Conservation (phyloP, 2,797 vertebrate genomes). For the Macroramphosus scolopax region DNA sequence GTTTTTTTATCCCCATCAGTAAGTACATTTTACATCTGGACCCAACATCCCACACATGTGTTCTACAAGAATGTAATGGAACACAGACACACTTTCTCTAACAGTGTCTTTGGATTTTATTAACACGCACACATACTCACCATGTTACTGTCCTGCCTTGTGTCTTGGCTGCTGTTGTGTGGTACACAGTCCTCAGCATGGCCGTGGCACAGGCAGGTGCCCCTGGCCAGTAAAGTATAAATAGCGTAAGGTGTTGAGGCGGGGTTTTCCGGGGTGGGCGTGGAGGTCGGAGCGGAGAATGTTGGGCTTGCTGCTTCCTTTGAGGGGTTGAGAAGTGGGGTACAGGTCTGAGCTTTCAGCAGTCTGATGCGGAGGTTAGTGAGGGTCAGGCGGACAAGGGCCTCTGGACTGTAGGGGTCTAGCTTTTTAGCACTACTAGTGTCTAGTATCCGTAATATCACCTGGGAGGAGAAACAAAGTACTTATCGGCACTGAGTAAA, state of each 20-base stretch:
- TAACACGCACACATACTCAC: constrained; percentile 45
- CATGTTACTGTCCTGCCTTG: constrained; percentile 38
- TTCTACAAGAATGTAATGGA: constrained; percentile 13
- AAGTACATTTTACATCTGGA: constrained; percentile 24
- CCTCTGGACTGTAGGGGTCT: constrained; percentile 83
- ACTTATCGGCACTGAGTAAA: constrained; percentile 6
- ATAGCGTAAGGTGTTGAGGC: constrained; percentile 80
- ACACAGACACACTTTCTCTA: constrained; percentile 2
- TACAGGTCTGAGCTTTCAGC: constrained; percentile 82
- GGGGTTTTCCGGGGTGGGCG: constrained; percentile 46
- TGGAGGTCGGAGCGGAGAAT: constrained; percentile 14
- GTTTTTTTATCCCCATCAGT: too few species aligned
- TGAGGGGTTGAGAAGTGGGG: constrained; percentile 4
- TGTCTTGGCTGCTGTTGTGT: constrained; percentile 36
- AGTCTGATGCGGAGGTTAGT: constrained; percentile 86
- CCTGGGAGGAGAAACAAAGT: constrained; percentile 67
- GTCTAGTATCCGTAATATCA: constrained; percentile 83
- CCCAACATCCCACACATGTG: constrained; percentile 22
- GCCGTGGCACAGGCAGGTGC: constrained; percentile 89
- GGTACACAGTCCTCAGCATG: constrained; percentile 84
- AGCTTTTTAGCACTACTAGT: constrained; percentile 69
- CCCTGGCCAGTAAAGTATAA: constrained; percentile 84
- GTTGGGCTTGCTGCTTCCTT: constrained; percentile 10
- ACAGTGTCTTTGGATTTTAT: background rate
- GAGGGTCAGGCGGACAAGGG: constrained; percentile 79